These are phyloP conservation scores for Meles meles DNA, from an alignment of 2,113 vertebrate genomes.

Conservation along the genomic window DNA sequence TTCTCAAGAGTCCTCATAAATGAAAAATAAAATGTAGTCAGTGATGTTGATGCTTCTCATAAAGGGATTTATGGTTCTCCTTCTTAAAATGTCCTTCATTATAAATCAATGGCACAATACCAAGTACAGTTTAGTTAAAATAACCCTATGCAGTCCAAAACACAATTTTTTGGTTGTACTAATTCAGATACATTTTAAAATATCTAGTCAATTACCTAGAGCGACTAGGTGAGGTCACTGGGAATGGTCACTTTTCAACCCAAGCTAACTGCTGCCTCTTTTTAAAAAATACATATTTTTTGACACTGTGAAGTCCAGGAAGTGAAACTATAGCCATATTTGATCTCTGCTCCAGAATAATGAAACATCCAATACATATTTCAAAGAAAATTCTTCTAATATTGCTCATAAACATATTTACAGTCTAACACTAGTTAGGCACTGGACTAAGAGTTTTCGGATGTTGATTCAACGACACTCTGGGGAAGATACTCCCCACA, in stretches of 20 bases:
- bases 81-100: neutral
- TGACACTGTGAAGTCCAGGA: neutral
- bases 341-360: neutral
- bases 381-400: neutral
- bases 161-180: neutral
- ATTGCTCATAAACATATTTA: neutral
- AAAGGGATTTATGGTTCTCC: neutral
- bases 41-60: neutral
- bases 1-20: neutral
- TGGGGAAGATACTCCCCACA: neutral
- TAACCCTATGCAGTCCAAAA: neutral
- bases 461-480: neutral
- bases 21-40: neutral
- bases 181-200: neutral
- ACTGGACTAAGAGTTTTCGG: neutral
- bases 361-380: neutral
- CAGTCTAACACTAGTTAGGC: neutral
- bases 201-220: neutral
- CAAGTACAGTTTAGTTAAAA: neutral
- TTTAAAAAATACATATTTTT: neutral
- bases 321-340: neutral
- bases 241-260: neutral
- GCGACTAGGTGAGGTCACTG: neutral
- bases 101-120: neutral
- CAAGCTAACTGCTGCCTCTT: neutral